These are phyloP conservation scores for Spisula solida DNA, from an alignment of 2,888 invertebrate genomes.

Conservation along the genomic window DNA sequence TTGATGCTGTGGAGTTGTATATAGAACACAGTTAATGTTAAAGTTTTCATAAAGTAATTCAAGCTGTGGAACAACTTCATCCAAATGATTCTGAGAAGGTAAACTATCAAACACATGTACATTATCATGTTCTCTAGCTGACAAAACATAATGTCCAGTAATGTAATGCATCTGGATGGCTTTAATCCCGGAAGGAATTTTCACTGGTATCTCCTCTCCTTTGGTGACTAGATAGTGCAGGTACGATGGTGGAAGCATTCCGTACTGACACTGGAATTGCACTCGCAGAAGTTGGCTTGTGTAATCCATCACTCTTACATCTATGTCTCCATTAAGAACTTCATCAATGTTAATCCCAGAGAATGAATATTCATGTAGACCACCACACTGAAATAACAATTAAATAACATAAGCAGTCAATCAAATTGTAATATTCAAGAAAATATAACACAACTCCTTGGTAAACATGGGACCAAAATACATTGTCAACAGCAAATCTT, in stretches of 20 bases:
- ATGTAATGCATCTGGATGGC: constrained; percentile 46
- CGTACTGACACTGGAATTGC: constrained; percentile 22
- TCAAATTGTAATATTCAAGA: no score
- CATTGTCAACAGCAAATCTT: no score
- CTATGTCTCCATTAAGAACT: constrained; percentile 19
- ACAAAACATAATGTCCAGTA: constrained; percentile 43
- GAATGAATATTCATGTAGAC: constrained; percentile 29
- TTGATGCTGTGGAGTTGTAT: constrained; percentile 41
- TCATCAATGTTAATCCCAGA: constrained; percentile 27
- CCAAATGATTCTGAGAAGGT: constrained; percentile 33
- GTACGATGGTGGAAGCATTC: constrained; percentile 34
- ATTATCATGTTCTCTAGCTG: constrained; percentile 21
- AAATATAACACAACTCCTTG: no score
- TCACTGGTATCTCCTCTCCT: constrained; percentile 17
- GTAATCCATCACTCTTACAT: constrained; percentile 28
- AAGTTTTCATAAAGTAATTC: constrained; percentile 25
- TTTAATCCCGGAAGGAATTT: constrained; percentile 37
- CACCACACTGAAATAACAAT: constrained; percentile 35
- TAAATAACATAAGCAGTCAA: neutral
- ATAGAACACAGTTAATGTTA: constrained; percentile 20
- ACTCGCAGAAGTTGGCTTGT: neutral
- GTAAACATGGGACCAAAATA: no score
- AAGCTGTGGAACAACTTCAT: constrained; percentile 26
- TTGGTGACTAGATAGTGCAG: neutral
- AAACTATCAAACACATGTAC: constrained; percentile 39